These are phyloP conservation scores for Drosophila willistoni DNA, from an alignment of 1,140 invertebrate genomes.

Conservation along the genomic window DNA sequence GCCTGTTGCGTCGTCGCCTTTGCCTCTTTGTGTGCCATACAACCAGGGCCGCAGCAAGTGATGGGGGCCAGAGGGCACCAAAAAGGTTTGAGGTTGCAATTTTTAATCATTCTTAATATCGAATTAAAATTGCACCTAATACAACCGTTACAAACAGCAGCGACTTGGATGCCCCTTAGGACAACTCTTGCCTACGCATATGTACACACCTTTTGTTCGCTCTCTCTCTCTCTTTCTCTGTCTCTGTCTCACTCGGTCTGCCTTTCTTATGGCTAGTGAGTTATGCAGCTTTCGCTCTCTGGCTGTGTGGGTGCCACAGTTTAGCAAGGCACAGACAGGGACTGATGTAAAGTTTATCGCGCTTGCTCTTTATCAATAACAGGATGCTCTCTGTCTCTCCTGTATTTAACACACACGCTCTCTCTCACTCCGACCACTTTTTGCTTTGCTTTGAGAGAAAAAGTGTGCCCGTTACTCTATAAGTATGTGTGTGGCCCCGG, in stretches of 20 bases:
- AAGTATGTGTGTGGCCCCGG: constrained; percentile 6
- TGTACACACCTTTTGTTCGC: constrained; percentile 10
- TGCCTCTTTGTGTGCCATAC: not conserved
- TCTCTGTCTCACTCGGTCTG: not conserved
- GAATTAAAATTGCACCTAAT: too few relatives aligned
- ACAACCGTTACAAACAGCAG: too few relatives aligned
- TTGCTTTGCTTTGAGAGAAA: not conserved
- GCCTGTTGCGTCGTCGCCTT: constrained; percentile 57
- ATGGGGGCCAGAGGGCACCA: not conserved
- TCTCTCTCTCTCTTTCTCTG: not conserved
- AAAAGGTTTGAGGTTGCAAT: too few relatives aligned
- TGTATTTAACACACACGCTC: not conserved
- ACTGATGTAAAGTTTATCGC: constrained; percentile 40
- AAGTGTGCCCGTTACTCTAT: not conserved
- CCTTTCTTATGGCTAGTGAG: not conserved
- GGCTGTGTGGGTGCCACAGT: constrained; percentile 21
- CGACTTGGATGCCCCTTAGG: not conserved
- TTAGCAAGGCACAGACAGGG: constrained; percentile 19
- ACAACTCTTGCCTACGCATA: not conserved
- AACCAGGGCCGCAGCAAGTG: not conserved
- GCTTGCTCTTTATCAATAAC: constrained; percentile 54
- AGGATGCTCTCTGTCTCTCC: constrained; percentile 49
- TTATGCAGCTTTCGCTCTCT: constrained; percentile 6
- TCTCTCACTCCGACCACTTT: not conserved
- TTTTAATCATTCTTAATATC: too few relatives aligned